Percentiles rank a stretch among this genome's conserved stretches.
Evolutionary conservation across 2,888 invertebrate genomes (phyloP).

Genomic region (Phaedon cochleariae): DNA sequence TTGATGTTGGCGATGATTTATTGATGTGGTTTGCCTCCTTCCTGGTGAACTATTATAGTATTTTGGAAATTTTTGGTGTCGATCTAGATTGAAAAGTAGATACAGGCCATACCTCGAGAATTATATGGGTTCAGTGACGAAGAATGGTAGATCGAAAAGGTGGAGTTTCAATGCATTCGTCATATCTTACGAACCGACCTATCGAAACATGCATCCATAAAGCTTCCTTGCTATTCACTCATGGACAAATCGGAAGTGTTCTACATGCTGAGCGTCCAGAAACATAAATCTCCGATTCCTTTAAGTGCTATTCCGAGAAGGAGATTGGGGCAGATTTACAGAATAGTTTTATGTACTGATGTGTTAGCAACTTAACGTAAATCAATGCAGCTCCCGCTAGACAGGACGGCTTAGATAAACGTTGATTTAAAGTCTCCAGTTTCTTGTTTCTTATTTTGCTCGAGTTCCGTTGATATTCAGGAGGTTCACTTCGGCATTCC

Average conservation of each 20-base stretch:
- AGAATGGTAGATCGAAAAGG: no score
- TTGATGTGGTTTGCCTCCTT: no score
- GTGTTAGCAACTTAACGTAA: conserved; percentile 33
- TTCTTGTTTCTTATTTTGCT: conserved; percentile 13
- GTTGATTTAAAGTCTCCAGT: conserved; percentile 21
- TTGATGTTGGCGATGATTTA: no score
- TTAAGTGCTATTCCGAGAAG: conserved; percentile 29
- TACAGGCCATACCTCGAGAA: no score
- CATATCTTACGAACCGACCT: no score
- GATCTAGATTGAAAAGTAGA: no score
- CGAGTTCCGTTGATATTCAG: conserved; percentile 5
- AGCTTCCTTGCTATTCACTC: no score
- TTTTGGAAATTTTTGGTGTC: no score
- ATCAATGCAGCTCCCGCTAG: conserved; percentile 23
- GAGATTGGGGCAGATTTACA: conserved; percentile 29
- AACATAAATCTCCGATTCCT: conserved; percentile 30
- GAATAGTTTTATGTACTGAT: conserved; percentile 36
- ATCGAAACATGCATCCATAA: no score
- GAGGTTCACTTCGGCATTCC: neutral
- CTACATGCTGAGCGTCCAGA: conserved; percentile 25
- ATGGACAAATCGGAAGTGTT: conserved; percentile 15
- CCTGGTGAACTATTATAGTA: no score
- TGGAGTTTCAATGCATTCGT: no score
- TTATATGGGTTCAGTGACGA: no score
- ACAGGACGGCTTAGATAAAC: conserved; percentile 24